Conservation (phyloP, 2,113 vertebrate genomes). For the Microtus oregoni region DNA sequence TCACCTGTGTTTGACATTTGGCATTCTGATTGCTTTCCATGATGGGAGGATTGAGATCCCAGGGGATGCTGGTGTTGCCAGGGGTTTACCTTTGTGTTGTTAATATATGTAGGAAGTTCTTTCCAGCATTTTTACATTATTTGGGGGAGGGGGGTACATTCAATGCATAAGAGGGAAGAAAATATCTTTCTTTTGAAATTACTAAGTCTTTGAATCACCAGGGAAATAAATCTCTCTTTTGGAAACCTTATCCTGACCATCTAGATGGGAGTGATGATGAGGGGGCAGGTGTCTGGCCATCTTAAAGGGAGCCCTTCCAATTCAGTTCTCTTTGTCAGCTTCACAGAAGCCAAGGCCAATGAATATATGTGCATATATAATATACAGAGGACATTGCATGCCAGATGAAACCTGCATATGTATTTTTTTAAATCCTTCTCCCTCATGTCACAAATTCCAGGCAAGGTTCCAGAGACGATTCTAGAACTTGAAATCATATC, state of each 20-base stretch:
- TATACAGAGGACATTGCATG: background rate
- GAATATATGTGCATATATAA: background rate
- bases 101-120: conserved; percentile 54
- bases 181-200: conserved; percentile 51
- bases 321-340: background rate
- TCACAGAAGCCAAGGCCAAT: background rate
- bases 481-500: conserved; percentile 2
- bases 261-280: background rate
- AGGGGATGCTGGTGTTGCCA: background rate
- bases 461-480: conserved; percentile 4
- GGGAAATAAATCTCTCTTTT: conserved; percentile 36
- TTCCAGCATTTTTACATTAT: conserved; percentile 50
- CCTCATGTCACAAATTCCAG: background rate
- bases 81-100: conserved; percentile 64
- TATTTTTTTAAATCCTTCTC: background rate
- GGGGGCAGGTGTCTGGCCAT: background rate
- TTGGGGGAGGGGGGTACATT: background rate
- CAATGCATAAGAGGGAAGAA: background rate
- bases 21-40: conserved; percentile 13
- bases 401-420: background rate
- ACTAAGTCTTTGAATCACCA: conserved; percentile 7
- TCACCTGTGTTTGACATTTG: conserved; percentile 63
- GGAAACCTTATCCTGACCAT: background rate
- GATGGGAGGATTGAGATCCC: conserved; percentile 15
- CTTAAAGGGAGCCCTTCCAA: background rate